Evolutionary conservation across 2,888 invertebrate genomes (phyloP).

Genomic region (Drosophila antonietae): DNA sequence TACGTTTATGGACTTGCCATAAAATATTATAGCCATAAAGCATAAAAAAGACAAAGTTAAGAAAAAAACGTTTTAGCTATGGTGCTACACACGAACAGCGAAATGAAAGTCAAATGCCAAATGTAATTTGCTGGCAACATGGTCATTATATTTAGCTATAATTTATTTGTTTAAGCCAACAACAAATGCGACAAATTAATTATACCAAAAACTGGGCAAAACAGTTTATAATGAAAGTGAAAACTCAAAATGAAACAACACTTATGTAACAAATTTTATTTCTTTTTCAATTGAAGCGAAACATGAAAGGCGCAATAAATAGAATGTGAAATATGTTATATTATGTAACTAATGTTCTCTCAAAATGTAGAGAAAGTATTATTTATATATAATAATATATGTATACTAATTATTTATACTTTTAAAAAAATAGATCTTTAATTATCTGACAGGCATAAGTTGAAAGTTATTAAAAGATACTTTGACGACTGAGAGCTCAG

Average conservation of each 20-base stretch:
- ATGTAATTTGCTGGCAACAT: conserved; percentile 47
- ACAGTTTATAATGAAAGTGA: conserved; percentile 69
- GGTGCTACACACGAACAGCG: conserved; percentile 27
- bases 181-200: conserved; percentile 63
- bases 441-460: not conserved
- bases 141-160: conserved; percentile 47
- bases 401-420: no score
- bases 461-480: not conserved
- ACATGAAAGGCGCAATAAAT: not conserved
- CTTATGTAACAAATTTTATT: not conserved
- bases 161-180: conserved; percentile 54
- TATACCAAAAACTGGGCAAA: conserved; percentile 50
- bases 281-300: conserved; percentile 7
- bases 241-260: conserved; percentile 43
- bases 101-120: conserved; percentile 72
- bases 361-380: not conserved
- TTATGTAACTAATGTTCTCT: not conserved
- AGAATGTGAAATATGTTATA: not conserved
- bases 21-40: conserved; percentile 38
- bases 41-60: conserved; percentile 20
- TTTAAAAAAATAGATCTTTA: not conserved
- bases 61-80: conserved; percentile 33
- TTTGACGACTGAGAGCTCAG: not conserved
- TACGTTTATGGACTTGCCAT: conserved; percentile 39
- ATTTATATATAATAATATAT: not conserved